These are phyloP conservation scores for Brienomyrus brachyistius DNA, from an alignment of 2,113 vertebrate species.

Conservation along the genomic window DNA sequence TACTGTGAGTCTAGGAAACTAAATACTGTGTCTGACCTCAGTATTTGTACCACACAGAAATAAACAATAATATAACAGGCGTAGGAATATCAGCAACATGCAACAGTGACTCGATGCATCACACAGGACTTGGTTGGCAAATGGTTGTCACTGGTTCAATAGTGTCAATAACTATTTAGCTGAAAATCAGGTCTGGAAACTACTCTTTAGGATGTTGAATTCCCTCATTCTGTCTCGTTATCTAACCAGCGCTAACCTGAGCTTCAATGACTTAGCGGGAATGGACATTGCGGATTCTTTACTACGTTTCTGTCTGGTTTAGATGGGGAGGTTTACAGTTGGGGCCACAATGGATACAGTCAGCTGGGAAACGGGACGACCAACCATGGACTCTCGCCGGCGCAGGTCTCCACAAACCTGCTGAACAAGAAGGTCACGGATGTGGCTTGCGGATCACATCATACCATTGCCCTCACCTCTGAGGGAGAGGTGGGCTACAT, in stretches of 20 bases:
- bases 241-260: not conserved
- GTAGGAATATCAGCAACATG: not conserved
- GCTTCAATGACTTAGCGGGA: not conserved
- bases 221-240: not conserved
- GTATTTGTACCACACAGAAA: not conserved
- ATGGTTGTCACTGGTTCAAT: not conserved
- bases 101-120: not conserved
- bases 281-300: not conserved
- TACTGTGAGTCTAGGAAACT: constrained; percentile 1
- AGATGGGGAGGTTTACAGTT: constrained; percentile 95
- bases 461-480: constrained; percentile 84
- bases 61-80: not conserved
- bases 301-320: constrained; percentile 31
- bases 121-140: not conserved
- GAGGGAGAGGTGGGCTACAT: constrained; percentile 80
- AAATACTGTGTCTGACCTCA: not conserved
- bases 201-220: not conserved
- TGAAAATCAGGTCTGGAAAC: not conserved
- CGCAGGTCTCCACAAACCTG: constrained; percentile 87
- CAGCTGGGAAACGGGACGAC: constrained; percentile 92
- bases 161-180: not conserved
- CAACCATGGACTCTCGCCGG: constrained; percentile 78
- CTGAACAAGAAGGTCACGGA: constrained; percentile 84
- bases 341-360: constrained; percentile 96
- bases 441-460: constrained; percentile 93